Conservation (phyloP, 2,888 invertebrate genomes). For the Eustalomyia histrio region DNA sequence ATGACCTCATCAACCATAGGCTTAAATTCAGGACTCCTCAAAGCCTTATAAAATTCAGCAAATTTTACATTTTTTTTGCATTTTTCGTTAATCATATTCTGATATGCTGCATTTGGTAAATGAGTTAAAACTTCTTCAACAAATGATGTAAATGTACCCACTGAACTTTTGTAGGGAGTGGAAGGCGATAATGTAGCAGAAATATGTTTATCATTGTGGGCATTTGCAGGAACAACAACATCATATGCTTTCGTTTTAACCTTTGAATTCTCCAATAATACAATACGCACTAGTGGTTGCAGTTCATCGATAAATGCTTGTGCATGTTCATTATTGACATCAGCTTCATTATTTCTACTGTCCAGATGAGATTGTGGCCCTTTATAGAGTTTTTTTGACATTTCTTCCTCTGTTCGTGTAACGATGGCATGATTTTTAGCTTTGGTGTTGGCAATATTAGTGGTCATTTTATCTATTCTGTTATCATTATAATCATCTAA, state of each 20-base stretch:
- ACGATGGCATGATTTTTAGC: constrained; percentile 2
- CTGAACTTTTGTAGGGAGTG: constrained; percentile 1
- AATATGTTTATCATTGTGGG: constrained; percentile 15
- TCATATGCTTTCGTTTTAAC: constrained; percentile 12
- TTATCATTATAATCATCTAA: constrained; percentile 42
- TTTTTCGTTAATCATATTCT: constrained; percentile 72
- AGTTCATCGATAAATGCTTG: constrained; percentile 15
- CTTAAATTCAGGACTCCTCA: constrained; percentile 70
- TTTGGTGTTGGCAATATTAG: constrained; percentile 29
- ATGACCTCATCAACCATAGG: constrained; percentile 68
- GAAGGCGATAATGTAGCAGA: neutral
- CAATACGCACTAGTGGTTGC: constrained; percentile 46
- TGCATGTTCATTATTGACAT: constrained; percentile 12
- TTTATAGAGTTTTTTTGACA: constrained; percentile 23
- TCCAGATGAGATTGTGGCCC: constrained; percentile 34
- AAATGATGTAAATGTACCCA: constrained; percentile 69
- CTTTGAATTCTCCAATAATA: constrained; percentile 30
- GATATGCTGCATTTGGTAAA: constrained; percentile 71
- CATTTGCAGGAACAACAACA: neutral
- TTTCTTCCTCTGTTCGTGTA: constrained; percentile 1
- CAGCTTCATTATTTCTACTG: neutral
- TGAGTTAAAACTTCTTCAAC: constrained; percentile 70
- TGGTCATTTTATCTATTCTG: constrained; percentile 43
- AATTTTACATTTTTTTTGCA: constrained; percentile 68
- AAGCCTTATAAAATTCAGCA: constrained; percentile 72